Evolutionary conservation across 2,888 invertebrate genomes (phyloP).

Genomic region (Cosmia pyralina): DNA sequence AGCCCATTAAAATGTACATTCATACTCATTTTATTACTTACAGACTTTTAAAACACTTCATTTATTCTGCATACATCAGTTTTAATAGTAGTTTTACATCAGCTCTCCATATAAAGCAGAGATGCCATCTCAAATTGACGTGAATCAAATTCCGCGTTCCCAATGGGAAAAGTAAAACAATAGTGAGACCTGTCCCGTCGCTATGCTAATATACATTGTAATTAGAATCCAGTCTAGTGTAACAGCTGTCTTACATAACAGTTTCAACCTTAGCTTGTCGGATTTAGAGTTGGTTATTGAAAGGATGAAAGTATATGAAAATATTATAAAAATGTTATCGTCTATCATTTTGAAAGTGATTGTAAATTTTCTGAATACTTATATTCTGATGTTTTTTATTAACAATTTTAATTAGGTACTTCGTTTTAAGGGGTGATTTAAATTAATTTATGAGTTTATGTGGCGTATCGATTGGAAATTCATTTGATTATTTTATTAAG

Average conservation of each 20-base stretch:
- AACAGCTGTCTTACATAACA: conserved; percentile 29
- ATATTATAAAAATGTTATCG: conserved; percentile 36
- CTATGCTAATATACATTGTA: conserved; percentile 63
- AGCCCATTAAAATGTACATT: conserved; percentile 21
- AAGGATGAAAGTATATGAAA: not conserved
- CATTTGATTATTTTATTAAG: not conserved
- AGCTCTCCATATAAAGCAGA: conserved; percentile 25
- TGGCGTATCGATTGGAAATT: conserved; percentile 35
- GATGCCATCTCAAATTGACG: conserved; percentile 61
- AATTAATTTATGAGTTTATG: conserved; percentile 13
- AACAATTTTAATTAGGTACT: conserved; percentile 33
- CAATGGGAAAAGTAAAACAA: conserved; percentile 67
- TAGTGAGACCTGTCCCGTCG: conserved; percentile 62
- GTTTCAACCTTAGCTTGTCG: conserved; percentile 36
- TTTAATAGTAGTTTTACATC: conserved; percentile 49
- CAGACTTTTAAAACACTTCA: conserved; percentile 47
- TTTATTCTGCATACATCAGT: conserved; percentile 53
- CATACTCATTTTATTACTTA: conserved; percentile 29
- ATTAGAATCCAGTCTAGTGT: conserved; percentile 61
- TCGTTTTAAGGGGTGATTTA: conserved; percentile 9
- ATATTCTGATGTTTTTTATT: conserved; percentile 35
- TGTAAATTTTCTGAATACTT: conserved; percentile 31
- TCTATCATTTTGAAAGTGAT: conserved; percentile 48
- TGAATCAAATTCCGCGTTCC: conserved; percentile 63
- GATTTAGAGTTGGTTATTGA: conserved; percentile 8